phyloP scores from a whole-genome alignment of 2,888 invertebrate genomes.

The Drosophila dives region DNA sequence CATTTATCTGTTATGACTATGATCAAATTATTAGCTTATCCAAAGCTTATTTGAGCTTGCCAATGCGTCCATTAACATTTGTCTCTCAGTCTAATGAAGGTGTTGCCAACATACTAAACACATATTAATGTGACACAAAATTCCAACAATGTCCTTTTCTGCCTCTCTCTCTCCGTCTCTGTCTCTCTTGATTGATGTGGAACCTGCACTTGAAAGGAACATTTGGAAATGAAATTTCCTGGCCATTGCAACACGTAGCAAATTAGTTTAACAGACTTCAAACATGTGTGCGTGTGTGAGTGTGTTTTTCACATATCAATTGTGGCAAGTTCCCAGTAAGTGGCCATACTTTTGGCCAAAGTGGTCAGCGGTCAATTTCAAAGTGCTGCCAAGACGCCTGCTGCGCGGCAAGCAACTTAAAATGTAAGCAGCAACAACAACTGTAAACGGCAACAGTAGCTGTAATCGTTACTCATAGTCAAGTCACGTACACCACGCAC shows the following conservation, averaged over 20 bases:
- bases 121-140: background rate
- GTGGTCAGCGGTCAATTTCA: constrained; percentile 57
- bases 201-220: constrained; percentile 17
- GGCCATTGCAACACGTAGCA: constrained; percentile 25
- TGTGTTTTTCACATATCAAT: constrained; percentile 44
- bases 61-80: background rate
- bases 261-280: constrained; percentile 45
- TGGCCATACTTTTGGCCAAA: constrained; percentile 41
- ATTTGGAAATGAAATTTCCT: constrained; percentile 24
- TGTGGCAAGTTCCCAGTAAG: constrained; percentile 55
- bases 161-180: background rate
- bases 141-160: background rate
- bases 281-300: constrained; percentile 32
- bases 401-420: constrained; percentile 42
- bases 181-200: constrained; percentile 16
- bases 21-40: background rate
- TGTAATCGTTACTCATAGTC: constrained; percentile 43
- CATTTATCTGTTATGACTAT: background rate
- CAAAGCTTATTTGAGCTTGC: background rate
- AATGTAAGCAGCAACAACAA: constrained; percentile 37
- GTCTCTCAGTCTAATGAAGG: background rate
- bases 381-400: constrained; percentile 58
- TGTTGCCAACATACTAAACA: background rate
- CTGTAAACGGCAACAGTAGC: constrained; percentile 21
- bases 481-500: constrained; percentile 57